phyloP scores from a whole-genome alignment of 2,888 invertebrate species.

The Stenichneumon culpator region DNA sequence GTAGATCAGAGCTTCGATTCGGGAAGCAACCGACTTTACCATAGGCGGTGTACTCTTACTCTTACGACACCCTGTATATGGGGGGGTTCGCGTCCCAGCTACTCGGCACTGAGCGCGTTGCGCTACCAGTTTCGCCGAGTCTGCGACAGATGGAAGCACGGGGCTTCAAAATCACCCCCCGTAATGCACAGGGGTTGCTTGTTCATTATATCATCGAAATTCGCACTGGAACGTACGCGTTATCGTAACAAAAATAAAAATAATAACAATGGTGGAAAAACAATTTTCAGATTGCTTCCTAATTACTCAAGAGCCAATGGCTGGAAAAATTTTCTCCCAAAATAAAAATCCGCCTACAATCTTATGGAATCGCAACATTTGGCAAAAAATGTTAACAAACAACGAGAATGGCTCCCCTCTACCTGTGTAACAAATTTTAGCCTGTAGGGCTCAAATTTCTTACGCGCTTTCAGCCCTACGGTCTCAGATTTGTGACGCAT shows the following conservation, averaged over 20 bases:
- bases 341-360: too few species aligned
- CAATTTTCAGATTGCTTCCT: too few species aligned
- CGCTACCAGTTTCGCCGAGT: conserved; percentile 61
- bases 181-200: conserved; percentile 33
- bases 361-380: too few species aligned
- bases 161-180: conserved; percentile 18
- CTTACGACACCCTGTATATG: conserved; percentile 62
- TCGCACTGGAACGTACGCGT: background rate
- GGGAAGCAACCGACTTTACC: conserved; percentile 22
- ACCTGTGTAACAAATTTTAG: too few species aligned
- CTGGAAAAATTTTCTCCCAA: too few species aligned
- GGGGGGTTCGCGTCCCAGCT: conserved; percentile 61
- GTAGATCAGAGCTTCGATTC: conserved; percentile 29
- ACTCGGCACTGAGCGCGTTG: conserved; percentile 26
- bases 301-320: too few species aligned
- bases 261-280: background rate
- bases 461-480: too few species aligned
- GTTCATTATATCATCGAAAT: background rate
- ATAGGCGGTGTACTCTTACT: conserved; percentile 21
- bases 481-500: too few species aligned
- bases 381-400: too few species aligned
- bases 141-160: conserved; percentile 64
- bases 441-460: too few species aligned
- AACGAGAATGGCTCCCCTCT: too few species aligned
- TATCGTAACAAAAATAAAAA: background rate